A percentile compares a stretch with the other conserved stretches of the same genome.
phyloP scores from a whole-genome alignment of 1,140 invertebrate genomes.

The Cecropterus lyciades region DNA sequence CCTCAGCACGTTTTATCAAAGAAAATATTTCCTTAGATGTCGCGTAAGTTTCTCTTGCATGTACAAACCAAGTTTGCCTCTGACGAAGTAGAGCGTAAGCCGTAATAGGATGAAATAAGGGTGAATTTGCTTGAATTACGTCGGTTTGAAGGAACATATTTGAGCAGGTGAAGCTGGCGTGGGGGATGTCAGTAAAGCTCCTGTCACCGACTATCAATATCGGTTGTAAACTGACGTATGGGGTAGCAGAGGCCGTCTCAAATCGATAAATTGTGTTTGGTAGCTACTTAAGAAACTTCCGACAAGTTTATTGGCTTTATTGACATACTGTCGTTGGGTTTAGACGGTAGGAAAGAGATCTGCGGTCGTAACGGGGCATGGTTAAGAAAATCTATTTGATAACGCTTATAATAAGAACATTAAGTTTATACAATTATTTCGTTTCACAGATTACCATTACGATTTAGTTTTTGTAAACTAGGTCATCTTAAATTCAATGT shows the following conservation, averaged over 20 bases:
- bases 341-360: conserved; percentile 34
- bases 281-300: conserved; percentile 73
- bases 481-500: too few species aligned
- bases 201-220: conserved; percentile 81
- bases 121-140: conserved; percentile 36
- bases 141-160: conserved; percentile 28
- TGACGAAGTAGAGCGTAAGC: conserved; percentile 7
- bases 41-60: conserved; percentile 61
- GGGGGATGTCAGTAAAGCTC: conserved; percentile 59
- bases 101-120: conserved; percentile 45
- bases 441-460: too few species aligned
- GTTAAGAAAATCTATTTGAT: conserved; percentile 33
- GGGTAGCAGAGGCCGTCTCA: conserved; percentile 72
- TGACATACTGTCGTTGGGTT: conserved; percentile 62
- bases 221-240: conserved; percentile 73
- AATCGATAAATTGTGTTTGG: conserved; percentile 79
- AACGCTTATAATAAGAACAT: too few species aligned
- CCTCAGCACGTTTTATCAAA: conserved; percentile 70
- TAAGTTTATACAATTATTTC: too few species aligned
- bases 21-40: conserved; percentile 74
- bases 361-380: conserved; percentile 28
- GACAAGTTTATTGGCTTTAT: conserved; percentile 75
- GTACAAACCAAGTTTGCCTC: conserved; percentile 37
- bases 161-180: conserved; percentile 48
- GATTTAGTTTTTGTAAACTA: too few species aligned